Percentiles rank a stretch among this genome's conserved stretches.
Evolutionary conservation across 2,797 vertebrate genomes (phyloP).

Genomic region (Enteromius paludinosus): DNA sequence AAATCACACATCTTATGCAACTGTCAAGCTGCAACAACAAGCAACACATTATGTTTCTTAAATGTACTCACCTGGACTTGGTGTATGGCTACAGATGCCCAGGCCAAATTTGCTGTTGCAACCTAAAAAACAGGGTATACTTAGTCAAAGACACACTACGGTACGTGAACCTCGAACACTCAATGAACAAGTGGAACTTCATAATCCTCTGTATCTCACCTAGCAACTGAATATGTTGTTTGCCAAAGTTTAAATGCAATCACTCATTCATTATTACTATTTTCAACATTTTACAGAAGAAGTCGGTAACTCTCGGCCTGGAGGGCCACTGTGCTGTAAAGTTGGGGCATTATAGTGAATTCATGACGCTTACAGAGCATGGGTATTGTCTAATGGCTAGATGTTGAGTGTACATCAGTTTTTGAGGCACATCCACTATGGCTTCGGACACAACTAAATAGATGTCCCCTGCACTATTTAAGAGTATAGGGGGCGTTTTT

Average conservation of each 20-base stretch:
- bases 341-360: neutral
- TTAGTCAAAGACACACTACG: conserved; percentile 8
- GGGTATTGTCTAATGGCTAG: neutral
- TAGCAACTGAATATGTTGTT: neutral
- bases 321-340: too few relatives aligned
- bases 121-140: conserved; percentile 78
- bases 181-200: neutral
- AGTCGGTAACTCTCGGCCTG: too few relatives aligned
- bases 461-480: neutral
- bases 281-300: neutral
- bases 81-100: conserved; percentile 98
- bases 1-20: conserved; percentile 71
- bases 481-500: neutral
- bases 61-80: conserved; percentile 91
- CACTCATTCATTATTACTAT: neutral
- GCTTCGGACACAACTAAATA: neutral
- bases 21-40: neutral
- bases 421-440: neutral
- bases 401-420: neutral
- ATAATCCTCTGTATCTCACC: neutral
- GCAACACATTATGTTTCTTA: neutral
- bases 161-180: neutral
- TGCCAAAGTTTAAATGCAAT: neutral
- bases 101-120: conserved; percentile 96
- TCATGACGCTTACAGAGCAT: neutral